Conservation (phyloP, 2,888 invertebrate species). For the Drosophila pegasa region DNA sequence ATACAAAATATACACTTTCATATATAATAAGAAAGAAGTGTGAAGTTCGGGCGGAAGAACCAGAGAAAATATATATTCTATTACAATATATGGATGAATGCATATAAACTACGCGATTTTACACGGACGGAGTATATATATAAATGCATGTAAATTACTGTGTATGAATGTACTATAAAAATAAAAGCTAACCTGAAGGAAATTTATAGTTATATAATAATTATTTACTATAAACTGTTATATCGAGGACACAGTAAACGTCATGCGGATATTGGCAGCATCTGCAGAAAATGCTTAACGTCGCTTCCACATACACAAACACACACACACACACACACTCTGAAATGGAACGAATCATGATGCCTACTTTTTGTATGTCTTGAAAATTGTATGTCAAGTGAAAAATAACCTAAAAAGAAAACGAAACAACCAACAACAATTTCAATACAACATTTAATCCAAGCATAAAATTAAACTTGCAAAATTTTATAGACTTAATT, state of each 20-base stretch:
- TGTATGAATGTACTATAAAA: constrained; percentile 61
- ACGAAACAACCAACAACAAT: not conserved
- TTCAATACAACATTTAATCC: constrained; percentile 21
- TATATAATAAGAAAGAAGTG: constrained; percentile 35
- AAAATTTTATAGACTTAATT: constrained; percentile 45
- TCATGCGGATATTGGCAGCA: not conserved
- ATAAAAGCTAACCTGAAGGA: constrained; percentile 56
- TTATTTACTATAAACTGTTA: constrained; percentile 34
- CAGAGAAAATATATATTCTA: constrained; percentile 44
- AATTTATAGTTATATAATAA: constrained; percentile 28
- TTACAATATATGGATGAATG: constrained; percentile 22
- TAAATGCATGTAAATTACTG: constrained; percentile 33
- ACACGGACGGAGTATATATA: constrained; percentile 25
- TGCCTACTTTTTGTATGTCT: not conserved
- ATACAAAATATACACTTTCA: constrained; percentile 33
- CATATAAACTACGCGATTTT: constrained; percentile 27
- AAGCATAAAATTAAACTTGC: constrained; percentile 32
- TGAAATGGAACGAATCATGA: not conserved
- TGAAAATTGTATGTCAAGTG: constrained; percentile 10
- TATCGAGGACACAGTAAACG: not conserved
- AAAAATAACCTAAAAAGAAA: not conserved
- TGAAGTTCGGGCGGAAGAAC: constrained; percentile 20
- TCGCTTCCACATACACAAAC: not conserved
- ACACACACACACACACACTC: not conserved
- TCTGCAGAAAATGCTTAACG: not conserved